These are phyloP conservation scores for Takifugu bimaculatus DNA, from an alignment of 2,113 vertebrate species.

Conservation along the genomic window DNA sequence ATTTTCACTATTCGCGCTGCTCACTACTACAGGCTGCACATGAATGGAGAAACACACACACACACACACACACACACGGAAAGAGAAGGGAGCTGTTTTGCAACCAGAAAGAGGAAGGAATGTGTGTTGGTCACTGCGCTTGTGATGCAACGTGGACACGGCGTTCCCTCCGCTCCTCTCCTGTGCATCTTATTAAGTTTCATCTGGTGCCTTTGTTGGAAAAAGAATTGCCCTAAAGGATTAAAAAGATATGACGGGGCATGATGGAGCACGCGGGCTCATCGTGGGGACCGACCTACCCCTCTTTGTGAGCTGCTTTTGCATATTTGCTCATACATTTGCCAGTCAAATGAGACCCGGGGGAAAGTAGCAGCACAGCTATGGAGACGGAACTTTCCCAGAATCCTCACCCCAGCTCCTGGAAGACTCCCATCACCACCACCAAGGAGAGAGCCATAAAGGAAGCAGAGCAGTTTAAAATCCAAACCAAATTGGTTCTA, in stretches of 20 bases:
- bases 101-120: constrained; percentile 66
- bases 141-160: constrained; percentile 54
- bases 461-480: neutral
- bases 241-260: constrained; percentile 8
- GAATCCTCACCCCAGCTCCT: constrained; percentile 36
- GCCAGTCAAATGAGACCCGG: constrained; percentile 60
- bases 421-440: constrained; percentile 23
- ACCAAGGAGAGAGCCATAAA: constrained; percentile 21
- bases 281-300: constrained; percentile 10
- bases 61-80: constrained; percentile 18
- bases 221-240: no score
- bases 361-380: constrained; percentile 23
- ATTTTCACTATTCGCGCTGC: constrained; percentile 39
- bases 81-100: constrained; percentile 59
- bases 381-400: constrained; percentile 27
- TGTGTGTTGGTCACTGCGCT: constrained; percentile 46
- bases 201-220: no score
- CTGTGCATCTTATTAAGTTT: neutral
- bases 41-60: constrained; percentile 63
- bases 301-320: neutral
- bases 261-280: constrained; percentile 36
- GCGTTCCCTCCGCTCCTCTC: neutral
- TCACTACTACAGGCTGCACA: constrained; percentile 42
- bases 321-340: constrained; percentile 64
- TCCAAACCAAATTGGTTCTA: no score